Conservation (phyloP, 2,888 invertebrate species). For the Prosopocoilus inquinatus region DNA sequence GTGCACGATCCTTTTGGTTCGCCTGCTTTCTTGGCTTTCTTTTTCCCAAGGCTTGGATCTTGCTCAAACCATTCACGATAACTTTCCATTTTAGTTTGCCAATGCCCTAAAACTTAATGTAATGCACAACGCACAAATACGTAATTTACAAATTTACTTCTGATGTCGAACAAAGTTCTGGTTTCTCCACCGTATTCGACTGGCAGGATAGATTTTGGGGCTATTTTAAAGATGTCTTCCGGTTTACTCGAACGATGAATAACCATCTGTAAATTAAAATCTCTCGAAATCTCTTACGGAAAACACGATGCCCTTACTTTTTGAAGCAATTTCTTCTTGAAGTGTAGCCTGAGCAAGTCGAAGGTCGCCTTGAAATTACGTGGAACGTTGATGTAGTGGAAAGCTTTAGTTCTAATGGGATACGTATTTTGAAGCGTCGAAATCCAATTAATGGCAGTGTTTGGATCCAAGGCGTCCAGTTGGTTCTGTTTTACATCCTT, state of each 20-base stretch:
- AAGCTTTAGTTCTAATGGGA: conserved; percentile 59
- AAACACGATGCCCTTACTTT: conserved; percentile 51
- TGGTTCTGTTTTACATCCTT: conserved; percentile 55
- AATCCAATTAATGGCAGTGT: conserved; percentile 56
- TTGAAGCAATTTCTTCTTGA: conserved; percentile 61
- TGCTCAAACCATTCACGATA: conserved; percentile 56
- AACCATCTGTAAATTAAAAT: conserved; percentile 50
- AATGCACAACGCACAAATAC: too few species aligned
- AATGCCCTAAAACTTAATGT: conserved; percentile 45
- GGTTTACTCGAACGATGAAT: conserved; percentile 52
- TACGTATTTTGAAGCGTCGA: conserved; percentile 56
- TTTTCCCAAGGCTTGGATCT: conserved; percentile 50
- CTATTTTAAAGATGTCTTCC: conserved; percentile 57
- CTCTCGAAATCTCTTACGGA: not conserved
- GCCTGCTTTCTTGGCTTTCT: conserved; percentile 55
- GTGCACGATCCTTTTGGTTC: conserved; percentile 45
- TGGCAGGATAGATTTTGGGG: conserved; percentile 61
- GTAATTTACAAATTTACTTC: too few species aligned
- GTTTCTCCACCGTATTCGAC: conserved; percentile 66
- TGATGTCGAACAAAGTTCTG: conserved; percentile 53
- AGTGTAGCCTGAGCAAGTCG: conserved; percentile 58
- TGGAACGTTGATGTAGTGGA: conserved; percentile 61
- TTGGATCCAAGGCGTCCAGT: conserved; percentile 53
- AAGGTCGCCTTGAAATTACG: conserved; percentile 59
- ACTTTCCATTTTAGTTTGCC: conserved; percentile 55